Evolutionary conservation across 2,113 vertebrate genomes (phyloP).

Genomic region (Boleophthalmus pectinirostris): DNA sequence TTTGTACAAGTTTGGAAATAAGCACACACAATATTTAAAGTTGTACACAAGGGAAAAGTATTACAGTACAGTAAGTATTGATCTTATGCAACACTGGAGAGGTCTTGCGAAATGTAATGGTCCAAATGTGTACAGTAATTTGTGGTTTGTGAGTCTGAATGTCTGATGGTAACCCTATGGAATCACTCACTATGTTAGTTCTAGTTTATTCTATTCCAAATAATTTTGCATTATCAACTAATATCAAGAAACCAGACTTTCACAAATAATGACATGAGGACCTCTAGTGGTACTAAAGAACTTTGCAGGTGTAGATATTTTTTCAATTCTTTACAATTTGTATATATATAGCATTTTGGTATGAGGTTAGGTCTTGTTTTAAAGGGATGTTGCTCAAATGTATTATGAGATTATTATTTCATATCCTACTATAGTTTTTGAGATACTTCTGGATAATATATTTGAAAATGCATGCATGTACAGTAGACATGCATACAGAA

Average conservation of each 20-base stretch:
- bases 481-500: too few species aligned
- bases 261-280: not conserved
- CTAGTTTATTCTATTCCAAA: not conserved
- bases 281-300: not conserved
- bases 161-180: slow-evolving; percentile 10
- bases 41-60: slow-evolving; percentile 57
- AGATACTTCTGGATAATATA: too few species aligned
- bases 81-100: slow-evolving; percentile 51
- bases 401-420: too few species aligned
- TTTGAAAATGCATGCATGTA: too few species aligned
- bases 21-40: slow-evolving; percentile 57
- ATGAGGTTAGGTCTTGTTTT: too few species aligned
- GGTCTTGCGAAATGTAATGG: slow-evolving; percentile 7
- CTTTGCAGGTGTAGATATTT: not conserved
- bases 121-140: not conserved
- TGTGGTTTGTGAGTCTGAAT: slow-evolving; percentile 21
- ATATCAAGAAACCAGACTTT: not conserved
- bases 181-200: not conserved
- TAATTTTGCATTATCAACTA: too few species aligned
- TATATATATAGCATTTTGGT: not conserved
- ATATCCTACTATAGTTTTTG: too few species aligned
- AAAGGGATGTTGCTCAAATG: too few species aligned
- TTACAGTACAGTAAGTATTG: slow-evolving; percentile 35
- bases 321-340: not conserved
- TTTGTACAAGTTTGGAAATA: slow-evolving; percentile 70